These are phyloP conservation scores for Drosophila lowei DNA, from an alignment of 1,140 invertebrate species.

Conservation along the genomic window DNA sequence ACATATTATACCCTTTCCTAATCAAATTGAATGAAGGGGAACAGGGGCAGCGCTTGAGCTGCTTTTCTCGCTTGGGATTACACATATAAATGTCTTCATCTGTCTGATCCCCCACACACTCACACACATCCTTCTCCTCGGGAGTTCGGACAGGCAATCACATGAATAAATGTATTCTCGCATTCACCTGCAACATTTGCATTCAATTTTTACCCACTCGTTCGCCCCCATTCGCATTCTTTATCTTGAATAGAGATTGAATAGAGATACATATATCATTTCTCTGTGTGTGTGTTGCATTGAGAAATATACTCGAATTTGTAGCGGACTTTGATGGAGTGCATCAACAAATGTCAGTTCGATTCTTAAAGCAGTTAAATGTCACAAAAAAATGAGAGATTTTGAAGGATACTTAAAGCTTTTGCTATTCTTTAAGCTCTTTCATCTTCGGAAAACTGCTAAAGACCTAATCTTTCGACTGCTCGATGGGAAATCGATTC, in stretches of 20 bases:
- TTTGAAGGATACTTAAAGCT: no score
- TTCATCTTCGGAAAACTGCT: no score
- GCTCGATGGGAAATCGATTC: background rate
- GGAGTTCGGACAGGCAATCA: slow-evolving; percentile 46
- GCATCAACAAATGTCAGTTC: no score
- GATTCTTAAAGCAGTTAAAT: no score
- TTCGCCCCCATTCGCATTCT: slow-evolving; percentile 9
- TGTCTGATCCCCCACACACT: background rate
- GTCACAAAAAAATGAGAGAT: no score
- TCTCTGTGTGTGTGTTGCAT: no score
- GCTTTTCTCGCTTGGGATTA: background rate
- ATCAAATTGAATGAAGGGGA: background rate
- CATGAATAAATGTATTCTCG: slow-evolving; percentile 40
- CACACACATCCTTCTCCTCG: no score
- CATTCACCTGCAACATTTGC: slow-evolving; percentile 58
- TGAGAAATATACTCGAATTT: no score
- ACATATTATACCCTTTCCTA: slow-evolving; percentile 10
- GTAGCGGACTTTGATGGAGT: no score
- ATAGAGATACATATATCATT: slow-evolving; percentile 19
- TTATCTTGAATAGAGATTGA: slow-evolving; percentile 2
- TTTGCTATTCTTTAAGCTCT: no score
- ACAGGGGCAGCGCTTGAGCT: slow-evolving; percentile 33
- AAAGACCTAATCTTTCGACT: no score
- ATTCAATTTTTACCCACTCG: slow-evolving; percentile 27
- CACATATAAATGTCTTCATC: slow-evolving; percentile 36